These are phyloP conservation scores for Dryocosmus kuriphilus DNA, from an alignment of 2,888 invertebrate species.

Conservation along the genomic window DNA sequence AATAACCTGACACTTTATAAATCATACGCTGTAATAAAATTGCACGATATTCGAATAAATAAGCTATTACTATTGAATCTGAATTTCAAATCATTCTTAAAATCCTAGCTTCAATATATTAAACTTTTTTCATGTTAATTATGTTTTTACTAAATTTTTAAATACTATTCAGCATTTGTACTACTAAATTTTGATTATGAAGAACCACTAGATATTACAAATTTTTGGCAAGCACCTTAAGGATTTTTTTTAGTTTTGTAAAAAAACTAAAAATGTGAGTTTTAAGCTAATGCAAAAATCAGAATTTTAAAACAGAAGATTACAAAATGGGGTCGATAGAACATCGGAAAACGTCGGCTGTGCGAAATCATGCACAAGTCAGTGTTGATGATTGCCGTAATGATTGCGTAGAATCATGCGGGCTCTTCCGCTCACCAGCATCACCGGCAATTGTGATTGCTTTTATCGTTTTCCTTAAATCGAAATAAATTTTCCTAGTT, in stretches of 20 bases:
- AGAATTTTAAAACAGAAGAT: not conserved
- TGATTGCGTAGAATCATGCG: conserved; percentile 52
- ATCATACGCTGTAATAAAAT: no score
- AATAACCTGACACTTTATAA: no score
- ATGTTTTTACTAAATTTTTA: no score
- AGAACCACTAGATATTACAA: no score
- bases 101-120: no score
- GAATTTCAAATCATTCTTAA: no score
- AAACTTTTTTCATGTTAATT: no score
- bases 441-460: conserved; percentile 14
- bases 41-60: no score
- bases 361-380: conserved; percentile 10
- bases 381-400: conserved; percentile 34
- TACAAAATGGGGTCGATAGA: conserved; percentile 19
- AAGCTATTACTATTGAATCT: no score
- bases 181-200: no score
- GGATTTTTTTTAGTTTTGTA: not conserved
- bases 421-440: conserved; percentile 17
- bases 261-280: not conserved
- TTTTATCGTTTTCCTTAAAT: conserved; percentile 23
- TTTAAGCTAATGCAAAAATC: not conserved
- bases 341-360: not conserved
- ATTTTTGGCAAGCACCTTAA: not conserved
- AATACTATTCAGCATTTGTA: no score
- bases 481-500: not conserved